Percentiles rank a stretch among this genome's conserved stretches.
phyloP scores from a whole-genome alignment of 2,797 vertebrate genomes.

The Chloroceryle inda region DNA sequence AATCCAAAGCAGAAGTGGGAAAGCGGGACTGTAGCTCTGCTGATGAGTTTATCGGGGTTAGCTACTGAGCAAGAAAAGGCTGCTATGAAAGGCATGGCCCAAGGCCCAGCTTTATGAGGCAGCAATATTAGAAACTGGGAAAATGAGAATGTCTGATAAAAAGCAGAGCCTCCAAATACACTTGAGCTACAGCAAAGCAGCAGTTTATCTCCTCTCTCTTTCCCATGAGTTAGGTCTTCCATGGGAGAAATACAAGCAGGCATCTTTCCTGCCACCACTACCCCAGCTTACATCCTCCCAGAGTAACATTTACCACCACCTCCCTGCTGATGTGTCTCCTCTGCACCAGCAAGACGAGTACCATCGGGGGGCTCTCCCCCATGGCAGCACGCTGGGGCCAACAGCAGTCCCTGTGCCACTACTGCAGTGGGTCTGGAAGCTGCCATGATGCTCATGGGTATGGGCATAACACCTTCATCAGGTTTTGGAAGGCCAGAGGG shows the following conservation, averaged over 20 bases:
- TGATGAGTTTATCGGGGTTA: conserved; percentile 48
- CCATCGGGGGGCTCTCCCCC: neutral
- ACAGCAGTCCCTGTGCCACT: accelerated
- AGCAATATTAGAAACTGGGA: conserved; percentile 18
- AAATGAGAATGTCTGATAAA: conserved; percentile 34
- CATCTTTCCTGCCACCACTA: neutral
- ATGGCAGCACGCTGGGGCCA: neutral
- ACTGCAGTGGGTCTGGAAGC: neutral
- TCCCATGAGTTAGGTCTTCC: neutral
- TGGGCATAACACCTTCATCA: neutral
- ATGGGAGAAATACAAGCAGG: neutral
- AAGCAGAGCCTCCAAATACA: neutral
- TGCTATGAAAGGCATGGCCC: conserved; percentile 24
- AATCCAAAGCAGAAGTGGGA: neutral
- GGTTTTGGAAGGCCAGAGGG: neutral
- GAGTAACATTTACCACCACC: neutral
- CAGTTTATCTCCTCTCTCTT: neutral
- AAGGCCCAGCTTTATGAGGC: conserved; percentile 49
- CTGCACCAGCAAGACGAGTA: neutral
- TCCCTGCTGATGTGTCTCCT: neutral
- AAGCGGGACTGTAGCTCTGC: conserved; percentile 15
- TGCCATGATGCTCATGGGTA: neutral
- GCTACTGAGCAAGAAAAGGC: conserved; percentile 23
- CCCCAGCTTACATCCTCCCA: neutral
- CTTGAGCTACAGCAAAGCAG: conserved; percentile 11